Evolutionary conservation across 1,140 invertebrate genomes (phyloP), one percentile per base, ranked within the genome.

Genomic region (Zaprionus lachaisei): DNA sequence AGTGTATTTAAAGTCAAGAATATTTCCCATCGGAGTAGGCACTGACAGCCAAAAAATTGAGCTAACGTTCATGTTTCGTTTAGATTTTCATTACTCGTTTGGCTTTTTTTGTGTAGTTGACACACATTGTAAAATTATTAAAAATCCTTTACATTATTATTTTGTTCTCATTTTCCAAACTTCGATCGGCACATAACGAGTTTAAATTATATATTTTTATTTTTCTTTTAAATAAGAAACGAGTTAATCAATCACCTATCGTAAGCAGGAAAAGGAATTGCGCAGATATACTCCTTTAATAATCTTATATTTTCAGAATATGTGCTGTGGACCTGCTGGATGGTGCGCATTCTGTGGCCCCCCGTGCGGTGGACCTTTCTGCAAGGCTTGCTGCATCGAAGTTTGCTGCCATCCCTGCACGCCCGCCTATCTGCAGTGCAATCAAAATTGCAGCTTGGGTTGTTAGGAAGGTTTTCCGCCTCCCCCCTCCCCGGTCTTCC

Each of bases 321-420:
- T 87, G 83, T 89, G 83, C 37, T 72, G 83, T 44, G 83, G 83
- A 72, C 83, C 83, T 2, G 71, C 79, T 55, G 65, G 56, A 17
- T 75, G 71, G 54, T 82, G 84, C 51, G 68, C 83, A 12, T 73
- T 41, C 15, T 83, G 83, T 54, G 79, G 80, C 28, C 73, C 72
- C 15, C 83, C 83, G 0, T 76, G 80, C 20, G 74, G 68, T 5
- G 51, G 77, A 24, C 72, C 77, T 2, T 77, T 49, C 4, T 51
- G 71, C 38, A 80, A 68, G 6, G 12, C 20, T 20, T 87, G 83
- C 38, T 89, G 83, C 24, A 74, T 87, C 14, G 84, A 87, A 44
- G 55, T 89, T 12, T 89, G 84, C 57, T 49, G 58, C 17, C 38
- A 31, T 12, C 83, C 83, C 0, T 87, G 81, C 34, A 87, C 83